These are phyloP conservation scores for Notechis scutatus DNA, from an alignment of 2,113 vertebrate species.

Conservation along the genomic window DNA sequence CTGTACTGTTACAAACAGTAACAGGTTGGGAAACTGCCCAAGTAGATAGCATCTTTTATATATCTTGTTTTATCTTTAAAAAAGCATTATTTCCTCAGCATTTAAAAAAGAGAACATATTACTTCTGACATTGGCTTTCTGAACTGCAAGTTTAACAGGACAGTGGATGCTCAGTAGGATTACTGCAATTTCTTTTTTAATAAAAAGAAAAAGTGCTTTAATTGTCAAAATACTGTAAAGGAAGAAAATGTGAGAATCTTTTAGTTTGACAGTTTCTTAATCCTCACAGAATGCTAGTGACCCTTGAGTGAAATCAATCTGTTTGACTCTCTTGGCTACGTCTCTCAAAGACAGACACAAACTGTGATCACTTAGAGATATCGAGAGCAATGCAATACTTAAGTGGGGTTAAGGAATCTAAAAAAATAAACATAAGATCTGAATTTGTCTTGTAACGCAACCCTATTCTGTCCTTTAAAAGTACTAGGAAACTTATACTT, in stretches of 20 bases:
- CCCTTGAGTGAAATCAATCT: slow-evolving; percentile 45
- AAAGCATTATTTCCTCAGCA: slow-evolving; percentile 12
- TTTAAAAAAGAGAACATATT: background rate
- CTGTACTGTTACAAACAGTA: slow-evolving; percentile 20
- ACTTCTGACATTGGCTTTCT: slow-evolving; percentile 5
- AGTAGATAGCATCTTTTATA: slow-evolving; percentile 30
- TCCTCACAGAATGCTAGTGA: slow-evolving; percentile 35
- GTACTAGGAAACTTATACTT: background rate
- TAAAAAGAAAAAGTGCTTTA: slow-evolving; percentile 14
- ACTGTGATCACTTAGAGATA: slow-evolving; percentile 50
- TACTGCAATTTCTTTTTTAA: slow-evolving; percentile 10
- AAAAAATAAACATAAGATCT: slow-evolving; percentile 49
- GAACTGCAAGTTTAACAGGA: slow-evolving; percentile 31
- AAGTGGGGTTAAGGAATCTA: slow-evolving; percentile 32
- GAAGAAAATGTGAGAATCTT: slow-evolving; percentile 12
- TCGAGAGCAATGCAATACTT: slow-evolving; percentile 28
- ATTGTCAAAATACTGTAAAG: slow-evolving; percentile 29
- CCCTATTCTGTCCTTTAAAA: slow-evolving; percentile 43
- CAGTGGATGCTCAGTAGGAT: slow-evolving; percentile 24
- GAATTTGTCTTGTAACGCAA: slow-evolving; percentile 29
- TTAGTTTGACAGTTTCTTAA: slow-evolving; percentile 43
- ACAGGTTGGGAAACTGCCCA: slow-evolving; percentile 1
- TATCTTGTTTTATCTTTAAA: background rate
- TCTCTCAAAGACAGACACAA: slow-evolving; percentile 38
- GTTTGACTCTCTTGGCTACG: slow-evolving; percentile 44